These are phyloP conservation scores for Hycleus cichorii DNA, from an alignment of 1,140 invertebrate species.

Conservation along the genomic window DNA sequence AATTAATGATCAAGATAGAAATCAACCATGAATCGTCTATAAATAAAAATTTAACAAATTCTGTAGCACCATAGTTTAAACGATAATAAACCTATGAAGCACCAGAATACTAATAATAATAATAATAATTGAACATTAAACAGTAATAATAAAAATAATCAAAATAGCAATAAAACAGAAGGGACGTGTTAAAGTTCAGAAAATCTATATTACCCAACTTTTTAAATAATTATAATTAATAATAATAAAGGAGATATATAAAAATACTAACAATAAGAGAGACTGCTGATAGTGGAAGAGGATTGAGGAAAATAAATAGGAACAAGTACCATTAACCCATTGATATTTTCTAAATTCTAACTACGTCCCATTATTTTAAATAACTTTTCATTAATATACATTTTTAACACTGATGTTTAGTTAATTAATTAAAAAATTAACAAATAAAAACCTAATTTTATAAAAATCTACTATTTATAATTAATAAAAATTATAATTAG, in stretches of 20 bases:
- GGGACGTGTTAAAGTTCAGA: conserved; percentile 39
- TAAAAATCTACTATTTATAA: too few relatives aligned
- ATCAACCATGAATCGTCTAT: conserved; percentile 22
- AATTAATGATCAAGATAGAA: conserved; percentile 13
- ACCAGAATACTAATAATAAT: conserved; percentile 29
- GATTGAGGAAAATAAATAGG: neutral
- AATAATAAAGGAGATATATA: neutral
- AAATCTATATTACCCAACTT: conserved; percentile 15
- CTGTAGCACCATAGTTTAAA: conserved; percentile 39
- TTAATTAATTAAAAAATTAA: too few relatives aligned
- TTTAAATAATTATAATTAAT: conserved; percentile 1
- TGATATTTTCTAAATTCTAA: conserved; percentile 35
- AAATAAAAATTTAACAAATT: conserved; percentile 22
- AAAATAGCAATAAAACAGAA: neutral
- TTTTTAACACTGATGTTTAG: neutral
- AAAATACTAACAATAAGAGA: neutral
- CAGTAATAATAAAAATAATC: too few relatives aligned
- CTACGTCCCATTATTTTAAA: conserved; percentile 30
- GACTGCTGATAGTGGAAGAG: neutral
- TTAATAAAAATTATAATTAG: conserved; percentile 8
- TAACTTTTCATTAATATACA: conserved; percentile 23
- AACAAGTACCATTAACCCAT: conserved; percentile 1
- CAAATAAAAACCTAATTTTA: conserved; percentile 20
- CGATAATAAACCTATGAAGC: conserved; percentile 35
- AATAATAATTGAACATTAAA: too few relatives aligned